Evolutionary conservation across 2,888 invertebrate species (phyloP).

Genomic region (Gortyna flavago): DNA sequence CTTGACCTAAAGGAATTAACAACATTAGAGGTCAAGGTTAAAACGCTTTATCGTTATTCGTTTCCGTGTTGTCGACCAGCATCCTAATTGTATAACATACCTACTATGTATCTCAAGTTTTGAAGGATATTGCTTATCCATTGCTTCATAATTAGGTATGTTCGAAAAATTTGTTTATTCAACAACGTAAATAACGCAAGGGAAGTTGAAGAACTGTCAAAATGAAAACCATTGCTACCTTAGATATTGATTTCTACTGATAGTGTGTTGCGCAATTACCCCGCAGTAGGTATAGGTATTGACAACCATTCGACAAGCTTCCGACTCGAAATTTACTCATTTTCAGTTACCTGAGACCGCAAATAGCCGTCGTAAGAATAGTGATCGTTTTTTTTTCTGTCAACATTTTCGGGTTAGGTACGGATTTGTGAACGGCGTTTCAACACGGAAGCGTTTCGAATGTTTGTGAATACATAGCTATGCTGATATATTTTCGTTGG

Average conservation of each 20-base stretch:
- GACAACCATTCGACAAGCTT: neutral
- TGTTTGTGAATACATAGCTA: neutral
- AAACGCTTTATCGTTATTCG: neutral
- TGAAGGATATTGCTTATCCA: too few species aligned
- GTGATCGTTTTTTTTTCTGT: neutral
- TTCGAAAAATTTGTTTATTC: too few species aligned
- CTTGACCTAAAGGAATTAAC: neutral
- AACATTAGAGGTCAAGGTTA: slow-evolving; percentile 11
- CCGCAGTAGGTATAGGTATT: neutral
- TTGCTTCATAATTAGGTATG: too few species aligned
- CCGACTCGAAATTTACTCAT: neutral
- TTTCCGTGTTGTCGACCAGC: neutral
- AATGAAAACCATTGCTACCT: too few species aligned
- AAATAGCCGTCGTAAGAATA: neutral
- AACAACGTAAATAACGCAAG: too few species aligned
- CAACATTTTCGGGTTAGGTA: neutral
- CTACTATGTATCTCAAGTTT: too few species aligned
- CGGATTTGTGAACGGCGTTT: neutral
- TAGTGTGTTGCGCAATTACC: too few species aligned
- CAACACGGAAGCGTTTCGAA: neutral
- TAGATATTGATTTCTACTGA: too few species aligned
- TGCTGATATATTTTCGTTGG: too few species aligned
- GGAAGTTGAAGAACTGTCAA: too few species aligned
- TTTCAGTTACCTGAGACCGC: neutral
- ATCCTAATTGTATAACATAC: too few species aligned